Evolutionary conservation across 2,888 invertebrate species (phyloP).

Genomic region (Leucozona laternaria): DNA sequence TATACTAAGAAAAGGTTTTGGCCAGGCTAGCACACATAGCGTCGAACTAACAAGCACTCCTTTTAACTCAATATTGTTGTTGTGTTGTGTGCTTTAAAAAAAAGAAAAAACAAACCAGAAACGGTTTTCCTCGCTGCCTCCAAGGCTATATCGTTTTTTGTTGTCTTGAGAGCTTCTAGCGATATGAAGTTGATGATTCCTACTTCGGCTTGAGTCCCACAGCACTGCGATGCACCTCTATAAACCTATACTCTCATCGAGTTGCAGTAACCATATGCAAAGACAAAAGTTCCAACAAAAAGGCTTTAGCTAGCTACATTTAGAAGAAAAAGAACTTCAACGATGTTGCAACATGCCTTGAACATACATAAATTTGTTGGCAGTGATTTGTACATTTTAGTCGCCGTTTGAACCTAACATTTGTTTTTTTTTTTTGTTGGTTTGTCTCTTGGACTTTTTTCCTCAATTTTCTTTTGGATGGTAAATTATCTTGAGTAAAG

Average conservation of each 20-base stretch:
- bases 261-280: constrained; percentile 48
- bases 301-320: no score
- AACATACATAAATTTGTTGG: constrained; percentile 75
- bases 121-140: constrained; percentile 43
- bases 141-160: constrained; percentile 44
- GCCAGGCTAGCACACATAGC: constrained; percentile 37
- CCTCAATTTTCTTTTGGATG: constrained; percentile 14
- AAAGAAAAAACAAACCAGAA: constrained; percentile 5
- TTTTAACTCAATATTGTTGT: constrained; percentile 43
- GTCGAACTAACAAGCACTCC: constrained; percentile 70
- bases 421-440: neutral
- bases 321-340: constrained; percentile 54
- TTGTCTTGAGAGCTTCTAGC: constrained; percentile 23
- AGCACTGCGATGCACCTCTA: neutral
- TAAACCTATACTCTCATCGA: neutral
- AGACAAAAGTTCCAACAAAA: constrained; percentile 35
- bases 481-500: constrained; percentile 54
- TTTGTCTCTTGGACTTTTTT: neutral
- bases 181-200: constrained; percentile 61
- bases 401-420: constrained; percentile 25
- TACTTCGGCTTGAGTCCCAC: constrained; percentile 37
- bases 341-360: constrained; percentile 71
- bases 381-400: constrained; percentile 71
- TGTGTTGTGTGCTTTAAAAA: constrained; percentile 28
- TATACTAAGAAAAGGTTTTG: constrained; percentile 45